Evolutionary conservation across 2,888 invertebrate species (phyloP), one percentile per base, ranked within the genome.

Genomic region (Blomia tropicalis): DNA sequence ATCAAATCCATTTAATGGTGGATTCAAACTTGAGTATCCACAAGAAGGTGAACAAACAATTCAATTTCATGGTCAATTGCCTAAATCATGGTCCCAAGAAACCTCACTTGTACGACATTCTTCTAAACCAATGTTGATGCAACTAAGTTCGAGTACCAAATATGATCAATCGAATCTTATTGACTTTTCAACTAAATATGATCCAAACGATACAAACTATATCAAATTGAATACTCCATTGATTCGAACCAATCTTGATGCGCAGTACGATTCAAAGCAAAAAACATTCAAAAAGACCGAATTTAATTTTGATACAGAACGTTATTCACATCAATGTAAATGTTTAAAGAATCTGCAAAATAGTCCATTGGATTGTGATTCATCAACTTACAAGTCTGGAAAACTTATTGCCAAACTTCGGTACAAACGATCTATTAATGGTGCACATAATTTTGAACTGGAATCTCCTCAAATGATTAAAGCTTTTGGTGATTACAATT

Each of bases 1-100:
- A 14, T 60, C 61, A 2, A 22, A 54, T 4, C 54, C 51, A 14
- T 19, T 60, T 2, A 51, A 60, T 2, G 61, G 54, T 7, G 2
- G 43, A n/a, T 2, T 32, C 1, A 23, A 60, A 7, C 17, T 19
- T 11, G 36, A 47, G 19, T 29, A 3, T 4, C 30, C 23, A 4
- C n/a, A 23, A 19, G 19, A 11, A 2, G 29, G n/a, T 11, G 30
- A 54, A 27, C 27, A 4, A 25, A 60, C 43, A 11, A 30, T 30
- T 17, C 14, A 56, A 36, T 14, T 56, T n/a, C 56, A 25, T 19
- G 11, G 25, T 14, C 32, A 27, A n/a, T 23, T 56, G 56, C 56
- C 56, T 25, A 2, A 29, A n/a, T 32, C 32, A 4, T 56, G 56
- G 56, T n/a, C 25, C 2, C 56, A 56, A 2, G 56, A 56, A 36